Percentiles rank a stretch among this genome's conserved stretches.
Evolutionary conservation across 1,140 invertebrate genomes (phyloP).

Genomic region (Brachionus calyciflorus): DNA sequence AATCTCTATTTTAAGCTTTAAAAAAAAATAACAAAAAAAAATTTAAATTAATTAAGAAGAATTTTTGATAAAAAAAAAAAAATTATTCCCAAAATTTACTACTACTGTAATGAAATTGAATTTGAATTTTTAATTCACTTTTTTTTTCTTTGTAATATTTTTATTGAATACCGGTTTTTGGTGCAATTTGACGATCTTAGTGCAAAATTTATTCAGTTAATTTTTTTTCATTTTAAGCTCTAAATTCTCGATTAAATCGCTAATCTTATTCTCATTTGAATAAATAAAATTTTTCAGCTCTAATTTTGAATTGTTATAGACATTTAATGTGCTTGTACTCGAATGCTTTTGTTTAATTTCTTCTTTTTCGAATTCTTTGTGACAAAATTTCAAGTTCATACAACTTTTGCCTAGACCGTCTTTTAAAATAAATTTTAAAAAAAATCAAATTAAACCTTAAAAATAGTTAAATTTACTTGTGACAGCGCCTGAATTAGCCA

Average conservation of each 20-base stretch:
- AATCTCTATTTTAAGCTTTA: no score
- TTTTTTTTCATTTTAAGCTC: slow-evolving; percentile 37
- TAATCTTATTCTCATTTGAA: slow-evolving; percentile 28
- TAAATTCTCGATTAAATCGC: slow-evolving; percentile 31
- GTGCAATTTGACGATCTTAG: no score
- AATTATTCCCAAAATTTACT: no score
- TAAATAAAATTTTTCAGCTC: slow-evolving; percentile 22
- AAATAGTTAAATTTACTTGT: background rate
- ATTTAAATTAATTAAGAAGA: no score
- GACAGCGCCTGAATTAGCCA: background rate
- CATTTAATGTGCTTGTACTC: slow-evolving; percentile 3
- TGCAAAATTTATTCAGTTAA: background rate
- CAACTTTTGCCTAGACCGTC: slow-evolving; percentile 11
- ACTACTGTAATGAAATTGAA: no score
- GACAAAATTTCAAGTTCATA: slow-evolving; percentile 18
- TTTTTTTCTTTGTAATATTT: no score
- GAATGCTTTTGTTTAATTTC: slow-evolving; percentile 1
- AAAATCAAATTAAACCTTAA: background rate
- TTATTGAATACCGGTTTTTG: no score
- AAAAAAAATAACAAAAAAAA: no score
- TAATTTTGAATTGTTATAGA: slow-evolving; percentile 1
- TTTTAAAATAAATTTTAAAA: background rate
- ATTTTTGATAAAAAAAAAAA: no score
- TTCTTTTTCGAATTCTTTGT: slow-evolving; percentile 4
- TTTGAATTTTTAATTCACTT: no score